phyloP scores from a whole-genome alignment of 2,113 vertebrate genomes.

The Psammodynastes pulverulentus region DNA sequence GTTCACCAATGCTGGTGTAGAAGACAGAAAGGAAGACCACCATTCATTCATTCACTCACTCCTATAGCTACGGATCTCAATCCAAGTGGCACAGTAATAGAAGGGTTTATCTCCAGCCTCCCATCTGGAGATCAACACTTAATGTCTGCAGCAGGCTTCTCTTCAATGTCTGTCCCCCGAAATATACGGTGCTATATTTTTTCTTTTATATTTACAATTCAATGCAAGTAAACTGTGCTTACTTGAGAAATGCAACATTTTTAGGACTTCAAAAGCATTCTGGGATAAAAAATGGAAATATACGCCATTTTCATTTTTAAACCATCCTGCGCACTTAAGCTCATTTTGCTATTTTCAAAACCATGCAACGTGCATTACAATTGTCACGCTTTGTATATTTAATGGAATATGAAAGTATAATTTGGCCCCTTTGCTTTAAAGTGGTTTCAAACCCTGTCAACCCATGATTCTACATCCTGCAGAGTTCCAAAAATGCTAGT shows the following conservation, averaged over 20 bases:
- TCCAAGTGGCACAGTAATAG: not conserved
- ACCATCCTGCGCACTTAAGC: not conserved
- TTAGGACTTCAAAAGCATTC: not conserved
- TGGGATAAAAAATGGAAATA: not conserved
- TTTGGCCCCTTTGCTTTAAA: not conserved
- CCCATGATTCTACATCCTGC: not conserved
- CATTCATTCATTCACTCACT: not conserved
- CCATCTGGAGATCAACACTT: not conserved
- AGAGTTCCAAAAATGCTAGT: not conserved
- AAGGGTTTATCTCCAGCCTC: not conserved
- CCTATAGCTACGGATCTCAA: not conserved
- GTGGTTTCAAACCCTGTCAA: not conserved
- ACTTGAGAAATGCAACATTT: not conserved
- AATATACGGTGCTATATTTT: not conserved
- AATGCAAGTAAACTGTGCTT: not conserved
- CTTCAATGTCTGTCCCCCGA: not conserved
- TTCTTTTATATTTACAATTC: not conserved
- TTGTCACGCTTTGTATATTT: not conserved
- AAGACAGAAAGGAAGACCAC: not conserved
- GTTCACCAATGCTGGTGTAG: too few relatives aligned
- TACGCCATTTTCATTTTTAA: not conserved
- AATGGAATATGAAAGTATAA: not conserved
- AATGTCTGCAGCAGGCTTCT: not conserved
- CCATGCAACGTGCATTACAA: not conserved
- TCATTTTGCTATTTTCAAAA: not conserved